Conservation (phyloP, 2,113 vertebrate species). For the Lichenostomus cassidix region DNA sequence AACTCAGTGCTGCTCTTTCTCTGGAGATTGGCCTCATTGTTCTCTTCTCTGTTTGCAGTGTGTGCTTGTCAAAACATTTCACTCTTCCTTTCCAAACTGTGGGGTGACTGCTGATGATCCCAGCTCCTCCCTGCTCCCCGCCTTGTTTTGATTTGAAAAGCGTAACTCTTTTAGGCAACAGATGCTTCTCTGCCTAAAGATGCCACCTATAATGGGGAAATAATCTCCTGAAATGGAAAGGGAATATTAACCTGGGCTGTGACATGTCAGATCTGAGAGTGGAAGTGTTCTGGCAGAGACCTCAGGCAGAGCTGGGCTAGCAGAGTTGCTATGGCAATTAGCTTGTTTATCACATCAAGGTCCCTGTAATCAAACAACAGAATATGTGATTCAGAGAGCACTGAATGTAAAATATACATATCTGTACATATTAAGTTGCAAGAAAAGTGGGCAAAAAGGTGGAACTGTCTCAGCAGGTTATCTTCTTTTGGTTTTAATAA, state of each 20-base stretch:
- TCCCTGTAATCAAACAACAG: background rate
- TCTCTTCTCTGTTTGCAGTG: background rate
- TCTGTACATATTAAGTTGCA: background rate
- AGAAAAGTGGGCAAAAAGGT: background rate
- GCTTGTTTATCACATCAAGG: conserved; percentile 28
- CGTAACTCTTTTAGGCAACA: background rate
- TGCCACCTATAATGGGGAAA: background rate
- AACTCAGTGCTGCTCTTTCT: background rate
- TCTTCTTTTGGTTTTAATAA: background rate
- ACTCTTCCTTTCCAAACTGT: background rate
- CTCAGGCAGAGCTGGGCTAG: conserved; percentile 1
- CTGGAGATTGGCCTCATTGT: background rate
- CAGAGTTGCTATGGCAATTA: conserved; percentile 47
- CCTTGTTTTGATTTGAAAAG: background rate
- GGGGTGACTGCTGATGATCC: background rate
- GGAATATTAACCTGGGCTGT: background rate
- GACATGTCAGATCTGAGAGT: background rate
- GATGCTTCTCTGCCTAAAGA: background rate
- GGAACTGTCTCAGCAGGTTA: background rate
- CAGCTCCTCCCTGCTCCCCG: background rate
- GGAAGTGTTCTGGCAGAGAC: background rate
- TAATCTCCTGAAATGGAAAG: conserved; percentile 8
- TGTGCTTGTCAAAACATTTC: background rate
- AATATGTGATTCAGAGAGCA: background rate
- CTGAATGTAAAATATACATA: background rate